These are phyloP conservation scores for Riptortus pedestris DNA, from an alignment of 1,140 invertebrate genomes.

Conservation along the genomic window DNA sequence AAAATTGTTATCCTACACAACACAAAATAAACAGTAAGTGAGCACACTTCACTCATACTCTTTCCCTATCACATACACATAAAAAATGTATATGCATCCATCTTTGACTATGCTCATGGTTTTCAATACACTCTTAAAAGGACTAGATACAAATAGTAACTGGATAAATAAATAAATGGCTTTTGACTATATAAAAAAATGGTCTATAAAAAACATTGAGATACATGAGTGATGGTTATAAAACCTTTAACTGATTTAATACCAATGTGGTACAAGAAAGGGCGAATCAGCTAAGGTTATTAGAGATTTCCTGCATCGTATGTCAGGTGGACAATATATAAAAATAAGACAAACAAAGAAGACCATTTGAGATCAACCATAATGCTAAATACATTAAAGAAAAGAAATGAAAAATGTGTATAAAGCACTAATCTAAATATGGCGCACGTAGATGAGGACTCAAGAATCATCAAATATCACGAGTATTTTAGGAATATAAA, in stretches of 20 bases:
- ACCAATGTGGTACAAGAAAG: constrained; percentile 12
- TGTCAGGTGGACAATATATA: not conserved
- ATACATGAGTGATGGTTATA: not conserved
- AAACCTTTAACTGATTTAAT: not conserved
- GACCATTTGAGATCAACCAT: constrained; percentile 1
- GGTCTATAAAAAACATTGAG: not conserved
- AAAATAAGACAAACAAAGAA: not conserved
- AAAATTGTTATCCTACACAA: constrained; percentile 4
- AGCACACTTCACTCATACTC: not conserved
- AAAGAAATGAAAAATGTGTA: not conserved
- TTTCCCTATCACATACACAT: not conserved
- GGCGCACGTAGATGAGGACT: not conserved
- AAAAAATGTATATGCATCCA: not conserved
- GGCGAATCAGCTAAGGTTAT: not conserved
- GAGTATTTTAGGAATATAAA: not conserved
- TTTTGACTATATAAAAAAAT: constrained; percentile 2
- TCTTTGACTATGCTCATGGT: constrained; percentile 1
- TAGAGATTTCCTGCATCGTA: not conserved
- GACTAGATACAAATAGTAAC: not conserved
- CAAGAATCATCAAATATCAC: not conserved
- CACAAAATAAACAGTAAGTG: constrained; percentile 6
- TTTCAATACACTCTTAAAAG: not conserved
- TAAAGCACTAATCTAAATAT: not conserved
- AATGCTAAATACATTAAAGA: not conserved
- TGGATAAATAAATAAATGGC: not conserved